Base-by-base conservation (phyloP, 2,797 vertebrate species). In the Pangasius macronema region DNA sequence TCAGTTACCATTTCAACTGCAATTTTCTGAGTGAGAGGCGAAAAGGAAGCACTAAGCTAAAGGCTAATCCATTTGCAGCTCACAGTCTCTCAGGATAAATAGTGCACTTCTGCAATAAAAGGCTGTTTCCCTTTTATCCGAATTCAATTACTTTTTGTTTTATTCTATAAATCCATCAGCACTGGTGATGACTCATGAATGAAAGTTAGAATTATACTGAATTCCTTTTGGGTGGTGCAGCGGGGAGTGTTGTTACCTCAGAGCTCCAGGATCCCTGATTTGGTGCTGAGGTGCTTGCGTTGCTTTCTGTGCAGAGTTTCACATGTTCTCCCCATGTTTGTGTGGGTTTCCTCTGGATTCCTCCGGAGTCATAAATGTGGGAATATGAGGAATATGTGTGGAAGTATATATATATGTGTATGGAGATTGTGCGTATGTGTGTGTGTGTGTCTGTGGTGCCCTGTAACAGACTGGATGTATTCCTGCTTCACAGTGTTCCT, bases 141-240 rank as follows among this genome's bases (percentile, higher is more conserved):
- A 85, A 59, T 84, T 88, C 30, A 89, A 75, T 86, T 87, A 61
- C 76, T 63, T 46, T 55, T 30, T 51, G 39, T 53, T 83, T 59
- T 85, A 85, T 67, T 80, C 83, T 67, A 55, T 87, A 36, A 82
- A 87, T 70, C 70, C 63, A 75, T 82, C n/a, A 46, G 18, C 27
- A 5, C 65, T 80, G 49, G 59, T 72, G 80, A 68, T 75, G 85
- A 88, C 39, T 85, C 57, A 82, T 75, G 87, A 87, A 70, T 85
- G 65, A 89, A 76, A 83, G 59, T 65, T 86, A 68, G 42, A 83
- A 30, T n/a, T 77, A 42, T 65, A 61, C 75, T 39, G 82, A 67
- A 76, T 82, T 33, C 27, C 10, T 49, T 70, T 39, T 27, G 63
- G 49, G n/a, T n/a, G 67, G 49, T 68, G 46, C 4, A 22, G 30